Conservation (phyloP, 2,888 invertebrate genomes). For the Stenoptilia bipunctidactyla region DNA sequence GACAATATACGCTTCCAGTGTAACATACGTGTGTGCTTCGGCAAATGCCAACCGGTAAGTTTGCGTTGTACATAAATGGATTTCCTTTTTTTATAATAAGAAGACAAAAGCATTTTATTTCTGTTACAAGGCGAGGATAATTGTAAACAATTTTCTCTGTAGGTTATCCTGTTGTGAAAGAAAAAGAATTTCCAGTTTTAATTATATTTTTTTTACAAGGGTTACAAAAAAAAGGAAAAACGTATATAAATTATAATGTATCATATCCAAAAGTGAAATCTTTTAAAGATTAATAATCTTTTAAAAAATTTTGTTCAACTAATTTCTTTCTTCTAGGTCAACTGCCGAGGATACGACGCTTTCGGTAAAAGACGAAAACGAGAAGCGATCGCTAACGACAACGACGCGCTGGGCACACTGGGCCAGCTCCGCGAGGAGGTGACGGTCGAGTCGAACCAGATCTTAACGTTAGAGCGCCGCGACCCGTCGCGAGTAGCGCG, state of each 20-base stretch:
- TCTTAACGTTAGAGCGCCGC: slow-evolving; percentile 88
- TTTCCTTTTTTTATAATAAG: no score
- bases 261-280: no score
- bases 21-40: slow-evolving; percentile 94
- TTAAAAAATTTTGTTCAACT: background rate
- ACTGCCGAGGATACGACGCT: slow-evolving; percentile 91
- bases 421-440: slow-evolving; percentile 94
- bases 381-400: slow-evolving; percentile 60
- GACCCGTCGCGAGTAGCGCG: slow-evolving; percentile 82
- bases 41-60: slow-evolving; percentile 92
- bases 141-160: no score
- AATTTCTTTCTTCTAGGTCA: slow-evolving; percentile 73
- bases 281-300: no score
- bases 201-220: no score
- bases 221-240: no score
- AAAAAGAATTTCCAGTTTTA: no score
- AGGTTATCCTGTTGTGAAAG: no score
- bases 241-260: no score
- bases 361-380: slow-evolving; percentile 85
- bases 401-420: slow-evolving; percentile 74
- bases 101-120: no score
- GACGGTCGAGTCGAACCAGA: slow-evolving; percentile 91
- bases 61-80: no score
- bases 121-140: no score
- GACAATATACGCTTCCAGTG: slow-evolving; percentile 96